phyloP scores from a whole-genome alignment of 1,140 invertebrate species.

The Bombus balteatus region DNA sequence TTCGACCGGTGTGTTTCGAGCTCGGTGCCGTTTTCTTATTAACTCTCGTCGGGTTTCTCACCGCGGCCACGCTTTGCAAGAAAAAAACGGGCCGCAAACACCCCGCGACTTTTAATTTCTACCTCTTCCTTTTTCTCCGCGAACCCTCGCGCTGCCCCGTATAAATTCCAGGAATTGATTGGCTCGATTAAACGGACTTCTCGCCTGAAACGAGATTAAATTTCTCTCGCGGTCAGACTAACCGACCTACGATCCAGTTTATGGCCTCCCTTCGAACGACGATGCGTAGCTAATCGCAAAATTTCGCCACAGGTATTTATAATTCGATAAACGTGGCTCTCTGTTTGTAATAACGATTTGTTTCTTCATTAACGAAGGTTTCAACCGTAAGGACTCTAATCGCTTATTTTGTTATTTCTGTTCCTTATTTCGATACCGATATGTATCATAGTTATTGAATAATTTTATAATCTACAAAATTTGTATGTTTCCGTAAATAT shows the following conservation, averaged over 20 bases:
- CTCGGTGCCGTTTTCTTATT: conserved; percentile 48
- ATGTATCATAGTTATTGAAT: neutral
- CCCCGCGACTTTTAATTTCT: conserved; percentile 30
- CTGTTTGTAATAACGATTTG: no score
- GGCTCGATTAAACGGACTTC: conserved; percentile 50
- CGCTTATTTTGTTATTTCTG: neutral
- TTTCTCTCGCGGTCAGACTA: conserved; percentile 11
- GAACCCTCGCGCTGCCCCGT: neutral
- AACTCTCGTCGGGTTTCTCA: conserved; percentile 35
- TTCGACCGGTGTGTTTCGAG: conserved; percentile 35
- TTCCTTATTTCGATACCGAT: no score
- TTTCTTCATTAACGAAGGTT: neutral
- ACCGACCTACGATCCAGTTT: neutral
- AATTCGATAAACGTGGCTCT: neutral
- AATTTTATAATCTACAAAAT: neutral
- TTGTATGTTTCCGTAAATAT: no score
- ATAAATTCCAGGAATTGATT: conserved; percentile 36
- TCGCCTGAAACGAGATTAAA: conserved; percentile 35
- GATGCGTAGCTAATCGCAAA: neutral
- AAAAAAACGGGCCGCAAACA: neutral
- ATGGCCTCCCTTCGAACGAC: neutral
- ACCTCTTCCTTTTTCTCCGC: neutral
- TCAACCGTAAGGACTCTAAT: neutral
- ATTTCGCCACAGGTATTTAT: neutral
- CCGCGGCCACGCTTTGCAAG: neutral